Percentiles rank a stretch among this genome's conserved stretches.
Conservation (phyloP, 2,888 invertebrate species). For the Dendrolimus houi region DNA sequence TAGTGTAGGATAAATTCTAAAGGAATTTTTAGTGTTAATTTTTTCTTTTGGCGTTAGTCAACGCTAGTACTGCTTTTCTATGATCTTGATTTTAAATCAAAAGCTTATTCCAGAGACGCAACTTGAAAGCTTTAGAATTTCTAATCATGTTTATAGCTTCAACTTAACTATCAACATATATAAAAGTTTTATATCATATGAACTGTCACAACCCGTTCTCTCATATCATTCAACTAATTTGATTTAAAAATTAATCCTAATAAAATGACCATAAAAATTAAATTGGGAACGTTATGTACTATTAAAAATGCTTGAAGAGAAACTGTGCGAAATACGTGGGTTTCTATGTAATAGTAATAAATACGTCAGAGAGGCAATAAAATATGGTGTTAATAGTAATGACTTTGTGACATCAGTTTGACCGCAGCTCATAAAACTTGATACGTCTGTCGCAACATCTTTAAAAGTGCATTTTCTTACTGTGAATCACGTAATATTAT, state of each 20-base stretch:
- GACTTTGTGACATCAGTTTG: constrained; percentile 36
- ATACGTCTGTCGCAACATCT: constrained; percentile 26
- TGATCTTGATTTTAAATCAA: too few relatives aligned
- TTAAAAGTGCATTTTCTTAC: constrained; percentile 20
- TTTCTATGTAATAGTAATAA: constrained; percentile 22
- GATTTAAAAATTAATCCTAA: neutral
- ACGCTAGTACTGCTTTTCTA: too few relatives aligned
- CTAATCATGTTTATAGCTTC: neutral
- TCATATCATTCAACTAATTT: neutral
- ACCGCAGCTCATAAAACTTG: constrained; percentile 48
- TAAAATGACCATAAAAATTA: neutral
- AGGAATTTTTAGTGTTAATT: too few relatives aligned
- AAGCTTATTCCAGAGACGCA: neutral
- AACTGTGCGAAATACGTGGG: constrained; percentile 14
- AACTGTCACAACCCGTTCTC: neutral
- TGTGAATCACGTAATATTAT: neutral
- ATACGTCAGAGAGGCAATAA: constrained; percentile 28
- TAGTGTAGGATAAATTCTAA: too few relatives aligned
- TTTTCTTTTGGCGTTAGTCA: too few relatives aligned
- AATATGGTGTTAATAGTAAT: constrained; percentile 29
- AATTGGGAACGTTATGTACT: neutral
- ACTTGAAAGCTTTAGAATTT: neutral
- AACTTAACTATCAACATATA: neutral
- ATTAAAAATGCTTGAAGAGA: neutral
- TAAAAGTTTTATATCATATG: neutral